These are phyloP conservation scores for Choreutis nemorana DNA, from an alignment of 2,888 invertebrate genomes.

Conservation along the genomic window DNA sequence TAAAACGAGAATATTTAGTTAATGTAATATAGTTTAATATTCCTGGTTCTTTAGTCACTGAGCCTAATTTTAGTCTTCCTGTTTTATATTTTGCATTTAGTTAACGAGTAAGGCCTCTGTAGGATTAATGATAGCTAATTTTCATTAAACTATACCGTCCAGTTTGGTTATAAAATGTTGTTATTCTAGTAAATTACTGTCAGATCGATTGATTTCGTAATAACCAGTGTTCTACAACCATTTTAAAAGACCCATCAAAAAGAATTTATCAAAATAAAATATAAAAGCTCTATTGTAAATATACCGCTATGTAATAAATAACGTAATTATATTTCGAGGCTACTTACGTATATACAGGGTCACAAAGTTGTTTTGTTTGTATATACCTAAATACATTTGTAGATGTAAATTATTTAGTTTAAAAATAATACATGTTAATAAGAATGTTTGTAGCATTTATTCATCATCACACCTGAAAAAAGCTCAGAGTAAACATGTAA, in stretches of 20 bases:
- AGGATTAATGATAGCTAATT: too few relatives aligned
- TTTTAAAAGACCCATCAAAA: too few relatives aligned
- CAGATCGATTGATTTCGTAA: too few relatives aligned
- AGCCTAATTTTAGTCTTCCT: slow-evolving; percentile 47
- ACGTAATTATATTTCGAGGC: slow-evolving; percentile 38
- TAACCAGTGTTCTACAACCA: too few relatives aligned
- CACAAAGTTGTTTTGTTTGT: slow-evolving; percentile 40
- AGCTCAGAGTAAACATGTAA: slow-evolving; percentile 43
- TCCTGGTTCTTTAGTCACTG: slow-evolving; percentile 28
- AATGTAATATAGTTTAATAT: slow-evolving; percentile 20
- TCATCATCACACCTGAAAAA: slow-evolving; percentile 61
- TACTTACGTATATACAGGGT: slow-evolving; percentile 48
- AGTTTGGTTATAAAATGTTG: too few relatives aligned
- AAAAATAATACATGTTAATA: slow-evolving; percentile 16
- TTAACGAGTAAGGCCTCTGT: slow-evolving; percentile 39
- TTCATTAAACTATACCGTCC: too few relatives aligned
- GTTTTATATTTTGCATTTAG: slow-evolving; percentile 59
- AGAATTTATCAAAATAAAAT: too few relatives aligned
- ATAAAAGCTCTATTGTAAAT: slow-evolving; percentile 37
- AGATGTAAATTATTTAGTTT: too few relatives aligned
- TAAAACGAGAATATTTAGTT: too few relatives aligned
- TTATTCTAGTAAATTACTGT: too few relatives aligned
- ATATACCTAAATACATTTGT: slow-evolving; percentile 27
- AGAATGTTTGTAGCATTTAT: slow-evolving; percentile 41
- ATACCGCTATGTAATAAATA: slow-evolving; percentile 16